Base-by-base conservation (phyloP, 2,888 invertebrate genomes). In the Ichneumoninae sp. region DNA sequence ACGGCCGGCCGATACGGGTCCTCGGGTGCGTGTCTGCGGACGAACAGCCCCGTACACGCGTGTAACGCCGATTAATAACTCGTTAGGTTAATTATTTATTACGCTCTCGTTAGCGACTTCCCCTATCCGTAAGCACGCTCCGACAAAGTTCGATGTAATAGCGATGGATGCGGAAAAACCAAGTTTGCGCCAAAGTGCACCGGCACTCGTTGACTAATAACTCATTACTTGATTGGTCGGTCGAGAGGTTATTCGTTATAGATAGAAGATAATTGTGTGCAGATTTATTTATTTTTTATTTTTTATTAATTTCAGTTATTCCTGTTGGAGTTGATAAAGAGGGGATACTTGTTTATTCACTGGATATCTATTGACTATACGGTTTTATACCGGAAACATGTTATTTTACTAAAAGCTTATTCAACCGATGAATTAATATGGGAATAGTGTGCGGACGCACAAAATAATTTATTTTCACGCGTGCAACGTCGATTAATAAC, bases 51-150 rank as follows among this genome's bases (percentile, higher is more conserved):
- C 47, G 36, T 52, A 36, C 69, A 63, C 63, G n/a, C 52, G n/a
- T 36, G 44, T 13, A 33, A 63, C 47, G 70, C 16, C 47, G 70
- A 78, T 78, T 78, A 70, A 78, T 78, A 70, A 60, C 78, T 78
- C 78, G 78, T 78, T 78, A 70, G 57, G 63, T 78, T 69, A 78
- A 70, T 78, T 70, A 78, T 78, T 78, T 63, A 78, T 78, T 78
- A 78, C 63, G 19, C 63, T 60, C 63, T 78, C 70, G 63, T 70
- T 70, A 40, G 40, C 40, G 8, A 40, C 40, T 40, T 40, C 40
- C 8, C 40, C 10, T 10, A 5, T 40, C 2, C 40, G 40, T 40
- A 8, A 8, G 0, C 40, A 0, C 10, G 7, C 5, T 36, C 36
- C 36, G 40, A 40, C 40, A 40, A 40, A 8, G 40, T 40, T 40